A percentile compares a stretch with the other conserved stretches of the same genome.
Evolutionary conservation across 2,113 vertebrate genomes (phyloP).

Genomic region (Gallinago jamesoni): DNA sequence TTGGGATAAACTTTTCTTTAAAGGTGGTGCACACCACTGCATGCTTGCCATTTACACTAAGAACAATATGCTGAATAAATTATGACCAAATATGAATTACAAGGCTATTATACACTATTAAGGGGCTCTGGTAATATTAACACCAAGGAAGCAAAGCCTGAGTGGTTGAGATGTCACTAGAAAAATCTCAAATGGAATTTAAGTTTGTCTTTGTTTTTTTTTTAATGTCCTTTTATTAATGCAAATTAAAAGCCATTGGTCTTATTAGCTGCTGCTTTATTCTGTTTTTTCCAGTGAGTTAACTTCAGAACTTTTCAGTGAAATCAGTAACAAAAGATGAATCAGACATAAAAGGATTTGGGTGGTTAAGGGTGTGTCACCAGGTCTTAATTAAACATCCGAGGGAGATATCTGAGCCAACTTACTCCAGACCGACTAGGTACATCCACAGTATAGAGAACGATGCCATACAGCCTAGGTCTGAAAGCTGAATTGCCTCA

Average conservation of each 20-base stretch:
- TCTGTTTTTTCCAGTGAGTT: neutral
- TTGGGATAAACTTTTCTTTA: neutral
- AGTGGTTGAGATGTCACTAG: constrained; percentile 47
- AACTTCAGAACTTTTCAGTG: constrained; percentile 55
- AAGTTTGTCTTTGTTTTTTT: neutral
- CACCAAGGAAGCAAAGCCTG: neutral
- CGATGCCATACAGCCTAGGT: neutral
- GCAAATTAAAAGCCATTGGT: constrained; percentile 54
- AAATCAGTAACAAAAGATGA: constrained; percentile 65
- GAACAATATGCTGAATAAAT: constrained; percentile 9
- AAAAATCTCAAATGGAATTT: constrained; percentile 53
- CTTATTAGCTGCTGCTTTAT: constrained; percentile 41
- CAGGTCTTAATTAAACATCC: constrained; percentile 63
- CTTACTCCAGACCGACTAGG: neutral
- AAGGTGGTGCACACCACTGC: neutral
- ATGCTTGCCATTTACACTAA: neutral
- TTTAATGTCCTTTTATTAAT: constrained; percentile 51
- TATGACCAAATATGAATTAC: constrained; percentile 8
- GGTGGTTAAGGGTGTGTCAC: constrained; percentile 60
- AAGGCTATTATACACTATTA: constrained; percentile 12
- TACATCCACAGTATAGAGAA: neutral
- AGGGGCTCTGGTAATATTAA: constrained; percentile 28
- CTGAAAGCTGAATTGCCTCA: neutral
- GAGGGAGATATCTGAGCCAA: constrained; percentile 59
- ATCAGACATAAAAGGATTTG: constrained; percentile 68